Evolutionary conservation across 2,797 vertebrate genomes (phyloP).

Genomic region (Luscinia luscinia): DNA sequence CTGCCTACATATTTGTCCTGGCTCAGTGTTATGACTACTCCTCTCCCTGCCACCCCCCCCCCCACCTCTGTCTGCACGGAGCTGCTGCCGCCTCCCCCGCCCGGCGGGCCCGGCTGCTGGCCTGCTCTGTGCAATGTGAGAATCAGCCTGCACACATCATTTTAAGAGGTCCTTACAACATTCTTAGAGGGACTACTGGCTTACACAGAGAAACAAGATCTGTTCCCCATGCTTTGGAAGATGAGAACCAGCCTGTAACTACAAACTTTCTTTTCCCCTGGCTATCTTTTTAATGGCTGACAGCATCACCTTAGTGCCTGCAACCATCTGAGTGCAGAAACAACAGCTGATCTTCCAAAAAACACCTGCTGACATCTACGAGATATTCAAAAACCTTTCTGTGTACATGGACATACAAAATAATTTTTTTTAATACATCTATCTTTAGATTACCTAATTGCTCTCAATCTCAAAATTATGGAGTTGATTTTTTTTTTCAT

Average conservation of each 20-base stretch:
- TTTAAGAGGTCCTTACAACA: not conserved
- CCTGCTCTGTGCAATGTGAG: rapidly evolving
- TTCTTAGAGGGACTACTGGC: not conserved
- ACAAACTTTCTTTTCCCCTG: not conserved
- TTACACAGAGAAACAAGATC: not conserved
- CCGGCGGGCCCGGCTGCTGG: no score
- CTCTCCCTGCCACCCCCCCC: no score
- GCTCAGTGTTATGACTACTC: no score
- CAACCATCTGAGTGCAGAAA: not conserved
- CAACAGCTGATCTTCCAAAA: not conserved
- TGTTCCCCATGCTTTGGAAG: not conserved
- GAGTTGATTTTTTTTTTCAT: not conserved
- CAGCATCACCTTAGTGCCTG: not conserved
- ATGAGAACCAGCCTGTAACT: not conserved
- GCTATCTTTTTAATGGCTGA: not conserved
- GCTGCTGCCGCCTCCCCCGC: no score
- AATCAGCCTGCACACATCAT: not conserved
- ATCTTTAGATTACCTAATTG: not conserved
- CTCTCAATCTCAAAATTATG: not conserved
- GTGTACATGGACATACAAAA: not conserved
- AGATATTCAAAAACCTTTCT: not conserved
- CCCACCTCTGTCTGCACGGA: no score
- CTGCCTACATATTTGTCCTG: constrained; percentile 67
- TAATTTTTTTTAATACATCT: not conserved
- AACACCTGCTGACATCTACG: not conserved